A percentile compares a stretch with the other conserved stretches of the same genome.
phyloP scores from a whole-genome alignment of 2,113 vertebrate species.

The Pelobates fuscus region DNA sequence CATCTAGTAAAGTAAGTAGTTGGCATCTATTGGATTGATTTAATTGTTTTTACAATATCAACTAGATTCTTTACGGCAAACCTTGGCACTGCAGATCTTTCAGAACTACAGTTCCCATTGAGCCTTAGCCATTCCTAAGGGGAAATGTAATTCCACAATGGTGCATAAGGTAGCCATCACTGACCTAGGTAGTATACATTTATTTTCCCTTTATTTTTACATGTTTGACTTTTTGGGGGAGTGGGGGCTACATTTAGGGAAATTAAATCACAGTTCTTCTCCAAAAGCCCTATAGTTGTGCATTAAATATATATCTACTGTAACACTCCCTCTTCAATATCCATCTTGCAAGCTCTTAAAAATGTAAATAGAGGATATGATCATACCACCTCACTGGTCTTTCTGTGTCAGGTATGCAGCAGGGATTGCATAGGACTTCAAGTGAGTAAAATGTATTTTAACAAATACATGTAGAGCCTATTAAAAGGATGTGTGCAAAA shows the following conservation, averaged over 20 bases:
- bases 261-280: background rate
- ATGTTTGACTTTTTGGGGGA: no score
- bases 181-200: no score
- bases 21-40: no score
- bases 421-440: background rate
- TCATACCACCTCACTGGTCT: background rate
- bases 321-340: background rate
- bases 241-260: background rate
- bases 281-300: background rate
- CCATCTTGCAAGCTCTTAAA: background rate
- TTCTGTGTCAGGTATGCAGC: background rate
- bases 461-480: background rate
- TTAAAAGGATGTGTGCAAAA: background rate
- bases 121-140: no score
- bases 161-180: no score
- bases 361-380: background rate
- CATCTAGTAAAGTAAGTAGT: no score
- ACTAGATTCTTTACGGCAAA: no score
- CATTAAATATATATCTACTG: background rate
- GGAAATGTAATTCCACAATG: no score
- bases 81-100: no score
- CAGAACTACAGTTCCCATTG: no score
- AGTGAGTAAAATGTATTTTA: background rate
- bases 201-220: no score
- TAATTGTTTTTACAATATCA: no score